Conservation (phyloP, 2,888 invertebrate species). For the Apamea monoglypha region DNA sequence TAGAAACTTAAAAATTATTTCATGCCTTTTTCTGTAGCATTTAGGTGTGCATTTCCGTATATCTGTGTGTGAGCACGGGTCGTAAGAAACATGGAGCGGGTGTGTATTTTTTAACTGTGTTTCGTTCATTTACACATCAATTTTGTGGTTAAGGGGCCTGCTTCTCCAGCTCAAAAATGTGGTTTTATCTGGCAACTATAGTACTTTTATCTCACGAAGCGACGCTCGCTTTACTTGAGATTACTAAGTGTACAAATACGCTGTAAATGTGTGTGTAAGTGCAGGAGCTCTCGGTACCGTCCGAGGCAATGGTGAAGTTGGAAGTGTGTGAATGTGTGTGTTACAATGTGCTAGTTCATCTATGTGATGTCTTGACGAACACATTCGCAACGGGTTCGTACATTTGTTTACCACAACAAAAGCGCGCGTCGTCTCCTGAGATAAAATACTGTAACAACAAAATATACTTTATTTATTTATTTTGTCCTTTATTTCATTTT, state of each 20-base stretch:
- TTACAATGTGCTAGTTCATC: background rate
- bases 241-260: background rate
- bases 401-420: background rate
- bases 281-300: background rate
- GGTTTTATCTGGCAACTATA: background rate
- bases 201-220: background rate
- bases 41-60: conserved; percentile 9
- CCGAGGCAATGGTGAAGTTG: background rate
- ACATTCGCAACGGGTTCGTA: background rate
- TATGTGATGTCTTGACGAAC: background rate
- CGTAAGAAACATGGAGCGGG: background rate
- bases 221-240: background rate
- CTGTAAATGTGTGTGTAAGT: background rate
- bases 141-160: background rate
- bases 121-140: background rate
- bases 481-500: too few species aligned
- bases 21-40: conserved; percentile 4
- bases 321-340: background rate
- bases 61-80: background rate
- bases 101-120: background rate
- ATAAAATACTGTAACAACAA: background rate
- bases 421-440: background rate
- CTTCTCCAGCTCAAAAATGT: background rate
- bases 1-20: conserved; percentile 34
- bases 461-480: too few species aligned